A percentile compares a stretch with the other conserved stretches of the same genome.
These are phyloP conservation scores for Meteorus sp. DNA, from an alignment of 1,140 invertebrate species.

Conservation along the genomic window DNA sequence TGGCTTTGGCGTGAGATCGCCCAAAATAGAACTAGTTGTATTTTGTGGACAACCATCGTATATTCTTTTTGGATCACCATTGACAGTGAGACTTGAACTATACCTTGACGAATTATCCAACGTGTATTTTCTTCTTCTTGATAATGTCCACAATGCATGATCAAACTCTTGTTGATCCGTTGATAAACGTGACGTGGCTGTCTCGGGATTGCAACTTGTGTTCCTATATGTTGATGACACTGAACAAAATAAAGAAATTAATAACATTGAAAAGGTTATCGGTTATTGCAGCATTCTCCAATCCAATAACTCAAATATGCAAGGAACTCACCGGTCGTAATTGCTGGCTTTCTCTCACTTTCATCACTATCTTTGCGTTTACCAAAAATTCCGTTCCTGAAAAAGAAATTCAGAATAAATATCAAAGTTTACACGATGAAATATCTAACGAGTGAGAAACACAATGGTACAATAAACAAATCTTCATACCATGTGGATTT, in stretches of 20 bases:
- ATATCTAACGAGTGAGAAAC: too few species aligned
- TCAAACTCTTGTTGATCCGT: slow-evolving; percentile 51
- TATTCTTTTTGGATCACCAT: slow-evolving; percentile 42
- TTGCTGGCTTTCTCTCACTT: slow-evolving; percentile 40
- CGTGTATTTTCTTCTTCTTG: slow-evolving; percentile 51
- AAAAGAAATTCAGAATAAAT: slow-evolving; percentile 24
- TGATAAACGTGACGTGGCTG: slow-evolving; percentile 34
- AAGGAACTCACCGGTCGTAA: slow-evolving; percentile 42
- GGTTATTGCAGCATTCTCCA: not conserved
- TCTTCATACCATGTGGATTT: slow-evolving; percentile 52
- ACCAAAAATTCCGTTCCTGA: slow-evolving; percentile 50
- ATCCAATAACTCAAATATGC: not conserved
- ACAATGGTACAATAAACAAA: slow-evolving; percentile 19
- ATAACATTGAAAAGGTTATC: slow-evolving; percentile 2
- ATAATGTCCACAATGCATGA: slow-evolving; percentile 48
- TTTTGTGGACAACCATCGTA: slow-evolving; percentile 42
- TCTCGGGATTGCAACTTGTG: slow-evolving; percentile 36
- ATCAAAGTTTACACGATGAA: too few species aligned
- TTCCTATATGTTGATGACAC: slow-evolving; percentile 48
- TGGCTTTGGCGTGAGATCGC: slow-evolving; percentile 48
- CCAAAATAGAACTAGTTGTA: slow-evolving; percentile 42
- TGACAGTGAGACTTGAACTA: slow-evolving; percentile 42
- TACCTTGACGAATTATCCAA: slow-evolving; percentile 44
- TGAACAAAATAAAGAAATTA: slow-evolving; percentile 27
- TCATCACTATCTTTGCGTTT: slow-evolving; percentile 43